Conservation (phyloP, 2,888 invertebrate species). For the Deroplatys truncata region DNA sequence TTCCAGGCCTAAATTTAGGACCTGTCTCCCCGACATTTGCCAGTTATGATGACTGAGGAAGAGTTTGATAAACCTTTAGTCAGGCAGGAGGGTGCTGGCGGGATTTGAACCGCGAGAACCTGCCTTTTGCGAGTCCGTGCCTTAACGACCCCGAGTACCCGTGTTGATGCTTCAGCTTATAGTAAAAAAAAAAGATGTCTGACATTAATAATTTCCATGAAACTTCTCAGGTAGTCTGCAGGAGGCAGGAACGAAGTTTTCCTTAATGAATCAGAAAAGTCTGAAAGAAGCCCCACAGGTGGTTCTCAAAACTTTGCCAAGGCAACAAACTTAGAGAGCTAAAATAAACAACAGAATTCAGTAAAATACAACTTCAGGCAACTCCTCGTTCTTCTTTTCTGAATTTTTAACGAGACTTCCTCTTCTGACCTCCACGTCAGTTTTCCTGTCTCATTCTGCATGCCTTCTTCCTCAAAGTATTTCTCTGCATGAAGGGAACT, state of each 20-base stretch:
- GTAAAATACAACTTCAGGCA: not conserved
- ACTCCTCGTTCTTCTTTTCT: not conserved
- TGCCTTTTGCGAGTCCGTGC: too few species aligned
- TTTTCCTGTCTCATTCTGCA: not conserved
- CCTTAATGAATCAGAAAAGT: not conserved
- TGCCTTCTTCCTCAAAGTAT: not conserved
- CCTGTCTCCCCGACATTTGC: too few species aligned
- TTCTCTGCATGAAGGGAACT: not conserved
- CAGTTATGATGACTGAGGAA: too few species aligned
- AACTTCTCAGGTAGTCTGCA: not conserved
- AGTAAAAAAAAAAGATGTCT: not conserved
- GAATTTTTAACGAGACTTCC: not conserved
- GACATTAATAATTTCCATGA: not conserved
- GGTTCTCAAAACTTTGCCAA: not conserved
- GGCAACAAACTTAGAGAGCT: not conserved
- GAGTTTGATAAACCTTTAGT: too few species aligned
- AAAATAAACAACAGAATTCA: not conserved
- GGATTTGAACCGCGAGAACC: too few species aligned
- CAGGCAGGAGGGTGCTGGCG: too few species aligned
- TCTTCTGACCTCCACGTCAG: not conserved
- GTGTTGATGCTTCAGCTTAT: too few species aligned
- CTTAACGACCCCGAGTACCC: too few species aligned
- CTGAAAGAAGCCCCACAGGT: not conserved
- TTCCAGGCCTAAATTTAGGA: too few species aligned
- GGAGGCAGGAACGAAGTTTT: not conserved